These are phyloP conservation scores for Lepidochrysops patricia DNA, from an alignment of 2,888 invertebrate genomes.

Conservation along the genomic window DNA sequence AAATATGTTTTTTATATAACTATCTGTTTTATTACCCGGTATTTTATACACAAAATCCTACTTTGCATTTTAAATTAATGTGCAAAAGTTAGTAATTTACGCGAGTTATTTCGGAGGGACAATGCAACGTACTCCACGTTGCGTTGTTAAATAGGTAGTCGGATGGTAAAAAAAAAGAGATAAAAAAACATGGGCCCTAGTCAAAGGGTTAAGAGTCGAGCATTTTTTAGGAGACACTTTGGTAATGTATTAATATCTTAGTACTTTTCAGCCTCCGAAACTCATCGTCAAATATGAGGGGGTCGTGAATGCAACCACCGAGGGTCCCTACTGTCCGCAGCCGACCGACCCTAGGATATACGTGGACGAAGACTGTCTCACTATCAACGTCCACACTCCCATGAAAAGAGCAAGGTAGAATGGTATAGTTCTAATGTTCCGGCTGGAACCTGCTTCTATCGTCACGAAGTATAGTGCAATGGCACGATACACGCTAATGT, in stretches of 20 bases:
- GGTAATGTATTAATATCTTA: neutral
- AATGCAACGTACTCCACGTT: too few relatives aligned
- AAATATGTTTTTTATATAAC: neutral
- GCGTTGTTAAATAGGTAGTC: too few relatives aligned
- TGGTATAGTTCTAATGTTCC: neutral
- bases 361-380: slow-evolving; percentile 78
- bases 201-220: neutral
- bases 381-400: slow-evolving; percentile 76
- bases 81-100: too few relatives aligned
- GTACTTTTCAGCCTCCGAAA: slow-evolving; percentile 57
- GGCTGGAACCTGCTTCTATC: neutral
- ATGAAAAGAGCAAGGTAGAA: slow-evolving; percentile 3
- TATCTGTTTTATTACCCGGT: neutral
- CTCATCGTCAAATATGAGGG: slow-evolving; percentile 60
- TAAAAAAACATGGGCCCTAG: neutral
- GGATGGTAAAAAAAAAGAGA: too few relatives aligned
- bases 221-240: too few relatives aligned
- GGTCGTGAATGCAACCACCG: slow-evolving; percentile 71
- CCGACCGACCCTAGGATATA: slow-evolving; percentile 39
- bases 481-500: too few relatives aligned
- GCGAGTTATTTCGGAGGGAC: too few relatives aligned
- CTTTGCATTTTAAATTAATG: too few relatives aligned
- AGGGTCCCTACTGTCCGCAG: slow-evolving; percentile 76
- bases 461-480: too few relatives aligned
- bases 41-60: too few relatives aligned